Percentiles rank a stretch among this genome's conserved stretches.
phyloP scores from a whole-genome alignment of 35 echinoderm and acorn worm species.

The Heliocidaris tuberculata region DNA sequence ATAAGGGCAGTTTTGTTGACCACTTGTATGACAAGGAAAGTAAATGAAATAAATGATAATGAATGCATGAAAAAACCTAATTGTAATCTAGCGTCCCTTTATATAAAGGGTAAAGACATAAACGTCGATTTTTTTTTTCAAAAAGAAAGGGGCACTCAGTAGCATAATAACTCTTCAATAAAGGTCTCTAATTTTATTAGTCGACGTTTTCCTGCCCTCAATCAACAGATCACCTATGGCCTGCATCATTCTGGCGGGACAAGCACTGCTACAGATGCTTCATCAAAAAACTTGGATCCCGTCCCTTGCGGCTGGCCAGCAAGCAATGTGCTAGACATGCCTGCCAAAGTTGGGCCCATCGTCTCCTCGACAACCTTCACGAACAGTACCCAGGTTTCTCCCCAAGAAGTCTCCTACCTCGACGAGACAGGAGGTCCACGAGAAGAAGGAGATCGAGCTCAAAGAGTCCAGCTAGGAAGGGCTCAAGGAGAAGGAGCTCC shows the following conservation, averaged over 20 bases:
- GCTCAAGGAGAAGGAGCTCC: background rate
- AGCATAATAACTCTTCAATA: background rate
- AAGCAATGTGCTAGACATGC: conserved; percentile 11
- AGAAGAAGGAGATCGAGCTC: background rate
- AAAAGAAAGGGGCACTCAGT: too few species aligned
- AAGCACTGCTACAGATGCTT: conserved; percentile 44
- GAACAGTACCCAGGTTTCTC: conserved; percentile 34
- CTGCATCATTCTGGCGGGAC: conserved; percentile 40
- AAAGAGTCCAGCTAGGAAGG: background rate
- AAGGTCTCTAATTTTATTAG: background rate
- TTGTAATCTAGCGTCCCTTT: too few species aligned
- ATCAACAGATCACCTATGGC: conserved; percentile 52
- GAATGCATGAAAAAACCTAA: background rate
- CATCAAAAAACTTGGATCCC: background rate
- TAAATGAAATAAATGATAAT: background rate
- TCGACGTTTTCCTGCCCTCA: background rate
- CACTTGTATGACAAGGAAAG: background rate
- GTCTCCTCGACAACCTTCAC: background rate
- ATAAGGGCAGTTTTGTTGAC: too few species aligned
- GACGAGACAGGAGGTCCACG: background rate
- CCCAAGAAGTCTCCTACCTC: background rate
- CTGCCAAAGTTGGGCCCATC: background rate
- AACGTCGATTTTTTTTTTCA: too few species aligned
- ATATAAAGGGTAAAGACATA: too few species aligned
- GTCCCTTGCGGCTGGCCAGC: background rate